Percentiles rank a stretch among this genome's conserved stretches.
Evolutionary conservation across 2,113 vertebrate species (phyloP).

Genomic region (Epinephelus cyanopodus): DNA sequence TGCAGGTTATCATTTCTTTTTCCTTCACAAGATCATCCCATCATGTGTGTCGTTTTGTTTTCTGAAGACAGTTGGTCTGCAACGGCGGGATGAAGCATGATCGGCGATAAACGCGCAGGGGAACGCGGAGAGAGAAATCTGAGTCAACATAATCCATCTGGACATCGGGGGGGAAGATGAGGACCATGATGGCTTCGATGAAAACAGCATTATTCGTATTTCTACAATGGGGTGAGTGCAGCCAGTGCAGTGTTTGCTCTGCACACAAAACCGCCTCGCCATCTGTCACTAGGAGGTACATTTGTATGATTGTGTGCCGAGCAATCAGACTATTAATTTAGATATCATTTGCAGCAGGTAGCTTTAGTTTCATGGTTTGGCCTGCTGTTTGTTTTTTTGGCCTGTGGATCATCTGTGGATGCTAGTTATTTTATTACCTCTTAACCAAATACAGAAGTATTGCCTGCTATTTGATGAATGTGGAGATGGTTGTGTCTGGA

Average conservation of each 20-base stretch:
- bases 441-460: background rate
- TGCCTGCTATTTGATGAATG: rapidly evolving
- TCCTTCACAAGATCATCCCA: background rate
- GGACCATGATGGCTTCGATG: constrained; percentile 71
- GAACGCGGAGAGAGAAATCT: constrained; percentile 42
- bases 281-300: constrained; percentile 42
- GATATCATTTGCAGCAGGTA: background rate
- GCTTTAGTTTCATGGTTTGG: background rate
- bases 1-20: background rate
- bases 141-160: constrained; percentile 61
- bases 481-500: background rate
- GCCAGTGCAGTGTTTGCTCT: background rate
- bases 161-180: constrained; percentile 43
- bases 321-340: background rate
- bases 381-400: too few species aligned
- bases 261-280: constrained; percentile 21
- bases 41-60: background rate
- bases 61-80: constrained; percentile 3
- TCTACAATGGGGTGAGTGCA: constrained; percentile 81
- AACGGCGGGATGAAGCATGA: constrained; percentile 49
- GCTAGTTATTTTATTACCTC: background rate
- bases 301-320: constrained; percentile 14
- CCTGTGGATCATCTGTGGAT: too few species aligned
- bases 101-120: constrained; percentile 48
- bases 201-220: constrained; percentile 67